Base-by-base conservation (phyloP, 2,888 invertebrate genomes). In the Napeogenes sylphis region DNA sequence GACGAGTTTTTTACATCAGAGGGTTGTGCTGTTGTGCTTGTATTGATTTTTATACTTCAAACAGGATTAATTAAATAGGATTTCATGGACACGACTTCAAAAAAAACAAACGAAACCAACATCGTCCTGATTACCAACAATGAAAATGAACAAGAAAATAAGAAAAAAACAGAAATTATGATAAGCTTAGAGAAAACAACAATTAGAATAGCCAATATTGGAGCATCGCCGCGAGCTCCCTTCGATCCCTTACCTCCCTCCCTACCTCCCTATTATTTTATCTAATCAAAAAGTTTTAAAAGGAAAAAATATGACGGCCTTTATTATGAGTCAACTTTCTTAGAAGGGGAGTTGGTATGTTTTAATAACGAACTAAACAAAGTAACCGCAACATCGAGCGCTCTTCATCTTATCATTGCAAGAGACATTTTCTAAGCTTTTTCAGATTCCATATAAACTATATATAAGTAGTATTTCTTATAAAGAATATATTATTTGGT, bases 271-370 rank as follows among this genome's bases (percentile, higher is more conserved):
- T 85, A 87, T 89, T 90, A 90, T 91, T 91, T 90, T 89, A 91
- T 91, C 91, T 91, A 91, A 91, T 91, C 91, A 91, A 91, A 91
- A 91, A 91, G 89, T 91, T 91, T 91, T 90, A 90, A 90, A 91
- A 90, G 90, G 88, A 91, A 91, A 91, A 91, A 91, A 91, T 91
- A 90, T 90, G 81, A 91, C 83, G 83, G 85, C 89, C 89, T 90
- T 90, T 90, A 90, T 90, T 90, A 90, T 89, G 87, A 90, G 87
- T 87, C 89, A 89, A 89, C 86, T 90, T 90, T 89, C 85, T 83
- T 86, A 79, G 80, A 83, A 88, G 90, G 89, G 87, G 83, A 79
- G 80, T 77, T 87, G 85, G 85, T 89, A 85, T 87, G 87, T 90
- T 90, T 90, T 90, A 90, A 90, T 90, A 90, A 90, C 86, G 88